These are phyloP conservation scores for Diacarnus erythraeanus DNA, from an alignment of 37 sponge, comb jelly and placozoan species.

Conservation along the genomic window DNA sequence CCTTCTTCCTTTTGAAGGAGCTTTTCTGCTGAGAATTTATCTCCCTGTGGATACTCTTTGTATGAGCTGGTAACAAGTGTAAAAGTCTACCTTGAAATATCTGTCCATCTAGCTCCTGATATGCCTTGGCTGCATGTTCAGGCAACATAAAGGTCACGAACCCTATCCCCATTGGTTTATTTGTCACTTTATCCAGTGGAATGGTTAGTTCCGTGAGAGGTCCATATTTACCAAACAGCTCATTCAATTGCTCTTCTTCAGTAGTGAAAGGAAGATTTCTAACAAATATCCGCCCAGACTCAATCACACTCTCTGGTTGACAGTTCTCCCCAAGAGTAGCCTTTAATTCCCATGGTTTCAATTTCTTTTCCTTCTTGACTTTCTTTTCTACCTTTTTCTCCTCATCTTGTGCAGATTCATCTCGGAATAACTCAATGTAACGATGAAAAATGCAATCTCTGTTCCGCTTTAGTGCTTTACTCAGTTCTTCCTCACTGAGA, in stretches of 20 bases:
- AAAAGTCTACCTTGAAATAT: slow-evolving; percentile 88
- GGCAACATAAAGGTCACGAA: slow-evolving; percentile 95
- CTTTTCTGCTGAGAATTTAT: neutral
- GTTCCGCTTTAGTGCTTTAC: slow-evolving; percentile 74
- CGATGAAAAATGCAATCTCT: slow-evolving; percentile 82
- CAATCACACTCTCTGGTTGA: slow-evolving; percentile 52
- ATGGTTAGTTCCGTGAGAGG: slow-evolving; percentile 78
- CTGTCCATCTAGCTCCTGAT: slow-evolving; percentile 71
- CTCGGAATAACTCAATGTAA: slow-evolving; percentile 87
- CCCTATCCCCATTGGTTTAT: slow-evolving; percentile 80
- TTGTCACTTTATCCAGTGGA: slow-evolving; percentile 72
- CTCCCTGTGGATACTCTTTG: neutral
- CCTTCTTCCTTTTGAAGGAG: slow-evolving; percentile 82
- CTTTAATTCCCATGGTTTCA: slow-evolving; percentile 73
- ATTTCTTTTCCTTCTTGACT: neutral
- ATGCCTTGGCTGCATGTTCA: slow-evolving; percentile 90
- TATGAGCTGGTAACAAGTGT: slow-evolving; percentile 79
- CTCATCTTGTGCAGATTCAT: slow-evolving; percentile 39
- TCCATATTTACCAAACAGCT: slow-evolving; percentile 78
- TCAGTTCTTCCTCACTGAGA: slow-evolving; percentile 65
- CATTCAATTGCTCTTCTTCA: slow-evolving; percentile 80
- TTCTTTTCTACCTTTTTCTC: slow-evolving; percentile 3
- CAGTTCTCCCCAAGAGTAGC: slow-evolving; percentile 3
- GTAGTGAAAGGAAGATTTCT: slow-evolving; percentile 86
- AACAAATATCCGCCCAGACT: slow-evolving; percentile 91